These are phyloP conservation scores for Corythornis cristatus DNA, from an alignment of 2,113 vertebrate genomes.

Conservation along the genomic window DNA sequence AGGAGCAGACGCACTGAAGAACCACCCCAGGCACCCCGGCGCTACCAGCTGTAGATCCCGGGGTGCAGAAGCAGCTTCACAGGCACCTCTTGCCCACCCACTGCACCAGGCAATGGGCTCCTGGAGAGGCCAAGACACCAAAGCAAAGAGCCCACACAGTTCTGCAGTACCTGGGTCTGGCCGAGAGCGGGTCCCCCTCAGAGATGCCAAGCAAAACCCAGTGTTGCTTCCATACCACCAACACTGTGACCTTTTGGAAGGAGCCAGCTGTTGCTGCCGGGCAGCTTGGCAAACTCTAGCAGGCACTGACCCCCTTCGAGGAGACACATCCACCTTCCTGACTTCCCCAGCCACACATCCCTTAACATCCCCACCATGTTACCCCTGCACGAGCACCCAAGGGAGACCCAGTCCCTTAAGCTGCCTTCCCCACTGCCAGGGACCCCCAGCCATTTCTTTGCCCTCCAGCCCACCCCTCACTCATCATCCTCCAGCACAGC, in stretches of 20 bases:
- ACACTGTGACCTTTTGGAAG: rapidly evolving
- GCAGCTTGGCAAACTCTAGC: not conserved
- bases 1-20: rapidly evolving
- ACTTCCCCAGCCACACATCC: not conserved
- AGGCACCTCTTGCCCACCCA: rapidly evolving
- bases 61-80: rapidly evolving
- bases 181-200: rapidly evolving
- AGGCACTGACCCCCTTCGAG: not conserved
- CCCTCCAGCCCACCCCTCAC: not conserved
- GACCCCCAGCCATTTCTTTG: no score
- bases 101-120: rapidly evolving
- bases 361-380: rapidly evolving
- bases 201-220: rapidly evolving
- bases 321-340: rapidly evolving
- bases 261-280: not conserved
- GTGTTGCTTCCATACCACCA: rapidly evolving
- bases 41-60: not conserved
- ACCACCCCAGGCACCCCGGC: not conserved
- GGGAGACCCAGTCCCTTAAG: not conserved
- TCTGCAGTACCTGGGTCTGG: rapidly evolving
- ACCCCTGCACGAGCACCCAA: rapidly evolving
- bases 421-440: rapidly evolving
- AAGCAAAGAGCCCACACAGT: rapidly evolving
- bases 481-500: rapidly evolving
- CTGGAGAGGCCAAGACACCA: rapidly evolving